Evolutionary conservation across 2,888 invertebrate genomes (phyloP).

Genomic region (Athripsodes cinereus): DNA sequence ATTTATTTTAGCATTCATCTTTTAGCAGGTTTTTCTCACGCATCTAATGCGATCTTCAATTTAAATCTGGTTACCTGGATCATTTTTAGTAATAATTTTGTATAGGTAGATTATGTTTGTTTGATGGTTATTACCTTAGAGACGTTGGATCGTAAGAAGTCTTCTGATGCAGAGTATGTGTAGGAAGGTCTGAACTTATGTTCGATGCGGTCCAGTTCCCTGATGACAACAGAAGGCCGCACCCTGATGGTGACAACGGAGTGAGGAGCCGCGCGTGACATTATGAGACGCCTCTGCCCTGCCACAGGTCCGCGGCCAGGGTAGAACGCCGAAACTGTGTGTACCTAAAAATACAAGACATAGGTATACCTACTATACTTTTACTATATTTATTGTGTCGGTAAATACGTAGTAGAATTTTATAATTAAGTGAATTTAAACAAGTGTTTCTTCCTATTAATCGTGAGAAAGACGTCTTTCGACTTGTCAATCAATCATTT

Average conservation of each 20-base stretch:
- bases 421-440: no score
- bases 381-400: no score
- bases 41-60: no score
- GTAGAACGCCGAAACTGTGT: slow-evolving; percentile 26
- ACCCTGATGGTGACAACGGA: slow-evolving; percentile 52
- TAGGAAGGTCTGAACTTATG: slow-evolving; percentile 56
- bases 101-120: not conserved
- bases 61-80: no score
- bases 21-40: no score
- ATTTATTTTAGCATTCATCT: no score
- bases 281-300: slow-evolving; percentile 54
- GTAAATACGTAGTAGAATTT: no score
- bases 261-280: slow-evolving; percentile 53
- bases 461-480: no score
- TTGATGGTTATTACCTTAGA: slow-evolving; percentile 55
- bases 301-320: slow-evolving; percentile 28
- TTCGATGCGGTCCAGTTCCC: slow-evolving; percentile 63
- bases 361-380: no score
- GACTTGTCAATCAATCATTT: no score
- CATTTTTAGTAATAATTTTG: no score
- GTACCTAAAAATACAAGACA: slow-evolving; percentile 13
- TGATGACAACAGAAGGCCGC: slow-evolving; percentile 60
- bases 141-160: slow-evolving; percentile 71
- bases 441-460: no score
- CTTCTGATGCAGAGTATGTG: slow-evolving; percentile 62